phyloP scores from a whole-genome alignment of 2,113 vertebrate genomes.

The Anas platyrhynchos region DNA sequence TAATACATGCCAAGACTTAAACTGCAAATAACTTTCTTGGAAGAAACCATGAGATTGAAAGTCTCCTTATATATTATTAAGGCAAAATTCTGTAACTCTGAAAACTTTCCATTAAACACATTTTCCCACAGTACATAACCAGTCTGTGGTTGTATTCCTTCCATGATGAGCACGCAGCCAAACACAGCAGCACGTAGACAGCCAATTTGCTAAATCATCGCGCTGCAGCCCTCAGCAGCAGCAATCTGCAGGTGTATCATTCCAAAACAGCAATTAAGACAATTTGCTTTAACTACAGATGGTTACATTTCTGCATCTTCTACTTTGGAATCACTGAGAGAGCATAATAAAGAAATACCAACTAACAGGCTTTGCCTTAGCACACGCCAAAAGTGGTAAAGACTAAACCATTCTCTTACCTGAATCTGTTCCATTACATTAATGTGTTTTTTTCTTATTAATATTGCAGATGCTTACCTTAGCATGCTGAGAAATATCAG shows the following conservation, averaged over 20 bases:
- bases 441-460: not conserved
- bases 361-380: not conserved
- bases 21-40: not conserved
- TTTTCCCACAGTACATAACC: not conserved
- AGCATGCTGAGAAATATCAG: not conserved
- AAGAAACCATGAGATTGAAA: not conserved
- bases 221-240: not conserved
- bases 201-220: not conserved
- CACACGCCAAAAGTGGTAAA: not conserved
- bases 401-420: not conserved
- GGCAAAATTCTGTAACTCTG: not conserved
- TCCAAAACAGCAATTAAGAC: not conserved
- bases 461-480: not conserved
- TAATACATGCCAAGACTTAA: not conserved
- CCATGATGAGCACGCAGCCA: not conserved
- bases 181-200: accelerated
- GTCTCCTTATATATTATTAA: too few species aligned
- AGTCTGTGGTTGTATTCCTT: not conserved
- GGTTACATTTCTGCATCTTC: not conserved
- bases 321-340: not conserved
- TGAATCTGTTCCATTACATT: not conserved
- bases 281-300: not conserved
- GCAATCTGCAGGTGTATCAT: too few species aligned
- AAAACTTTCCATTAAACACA: not conserved
- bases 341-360: accelerated